Conservation (phyloP, 2,113 vertebrate genomes). For the Todiramphus saurophagus region DNA sequence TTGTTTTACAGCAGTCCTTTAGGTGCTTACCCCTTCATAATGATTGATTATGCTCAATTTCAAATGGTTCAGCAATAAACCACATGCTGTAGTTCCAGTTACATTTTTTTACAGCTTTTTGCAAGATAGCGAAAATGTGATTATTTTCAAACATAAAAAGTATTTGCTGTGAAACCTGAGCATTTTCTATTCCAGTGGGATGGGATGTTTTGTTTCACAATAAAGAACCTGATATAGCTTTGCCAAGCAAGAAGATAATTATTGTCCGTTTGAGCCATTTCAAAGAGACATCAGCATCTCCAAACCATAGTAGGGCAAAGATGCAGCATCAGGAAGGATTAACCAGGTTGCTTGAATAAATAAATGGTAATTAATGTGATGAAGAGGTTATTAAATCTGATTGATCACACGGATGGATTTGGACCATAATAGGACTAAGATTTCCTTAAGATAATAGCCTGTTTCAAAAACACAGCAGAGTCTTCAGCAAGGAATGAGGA, state of each 20-base stretch:
- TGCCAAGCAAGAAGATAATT: background rate
- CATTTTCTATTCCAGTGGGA: background rate
- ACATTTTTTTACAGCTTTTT: background rate
- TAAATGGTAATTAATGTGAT: background rate
- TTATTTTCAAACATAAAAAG: background rate
- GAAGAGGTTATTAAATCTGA: background rate
- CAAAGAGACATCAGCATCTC: background rate
- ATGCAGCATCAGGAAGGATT: background rate
- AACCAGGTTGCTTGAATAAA: background rate
- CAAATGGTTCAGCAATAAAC: background rate
- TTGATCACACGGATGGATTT: background rate
- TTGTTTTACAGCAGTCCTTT: background rate
- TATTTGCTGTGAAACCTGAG: background rate
- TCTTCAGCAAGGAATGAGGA: background rate
- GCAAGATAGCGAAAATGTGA: background rate
- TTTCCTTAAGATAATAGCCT: background rate
- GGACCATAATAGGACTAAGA: background rate
- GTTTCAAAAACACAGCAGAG: background rate
- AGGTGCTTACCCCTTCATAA: background rate
- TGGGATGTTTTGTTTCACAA: background rate
- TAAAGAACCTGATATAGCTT: background rate
- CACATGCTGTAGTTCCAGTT: background rate
- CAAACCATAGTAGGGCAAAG: background rate
- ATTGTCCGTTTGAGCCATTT: background rate
- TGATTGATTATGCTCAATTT: background rate